phyloP scores from a whole-genome alignment of 1,140 invertebrate genomes.

The Cydia amplana region DNA sequence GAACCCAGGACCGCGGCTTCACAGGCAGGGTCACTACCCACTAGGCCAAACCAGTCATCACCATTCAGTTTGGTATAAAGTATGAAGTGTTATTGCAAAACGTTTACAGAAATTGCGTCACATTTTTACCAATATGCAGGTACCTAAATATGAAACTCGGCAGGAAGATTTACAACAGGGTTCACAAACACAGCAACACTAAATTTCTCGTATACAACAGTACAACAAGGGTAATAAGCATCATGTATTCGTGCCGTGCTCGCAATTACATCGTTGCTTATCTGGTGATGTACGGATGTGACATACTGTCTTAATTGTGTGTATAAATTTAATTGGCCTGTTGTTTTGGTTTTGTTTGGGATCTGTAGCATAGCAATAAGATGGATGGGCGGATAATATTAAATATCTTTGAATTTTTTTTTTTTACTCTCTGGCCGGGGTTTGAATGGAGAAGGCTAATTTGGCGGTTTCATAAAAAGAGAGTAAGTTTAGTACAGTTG shows the following conservation, averaged over 20 bases:
- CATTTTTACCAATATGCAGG: too few species aligned
- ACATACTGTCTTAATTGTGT: slow-evolving; percentile 31
- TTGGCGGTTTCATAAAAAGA: too few species aligned
- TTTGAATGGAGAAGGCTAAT: too few species aligned
- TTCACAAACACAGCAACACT: neutral
- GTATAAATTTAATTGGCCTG: neutral
- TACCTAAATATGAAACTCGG: too few species aligned
- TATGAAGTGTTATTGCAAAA: too few species aligned
- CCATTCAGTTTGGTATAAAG: too few species aligned
- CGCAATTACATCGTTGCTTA: slow-evolving; percentile 28
- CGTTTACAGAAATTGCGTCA: too few species aligned
- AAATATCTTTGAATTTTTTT: neutral
- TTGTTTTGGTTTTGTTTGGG: slow-evolving; percentile 14
- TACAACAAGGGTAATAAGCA: slow-evolving; percentile 14
- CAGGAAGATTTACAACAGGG: neutral
- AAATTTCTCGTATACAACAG: neutral
- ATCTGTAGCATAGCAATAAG: neutral
- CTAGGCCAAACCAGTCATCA: too few species aligned
- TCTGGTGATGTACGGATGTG: slow-evolving; percentile 30
- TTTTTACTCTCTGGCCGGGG: too few species aligned
- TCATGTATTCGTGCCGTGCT: slow-evolving; percentile 22
- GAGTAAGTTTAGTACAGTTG: too few species aligned
- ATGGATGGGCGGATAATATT: neutral
- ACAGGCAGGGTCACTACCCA: too few species aligned
- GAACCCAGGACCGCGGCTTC: too few species aligned